Evolutionary conservation across 2,888 invertebrate species (phyloP).

Genomic region (Nysson spinosus): DNA sequence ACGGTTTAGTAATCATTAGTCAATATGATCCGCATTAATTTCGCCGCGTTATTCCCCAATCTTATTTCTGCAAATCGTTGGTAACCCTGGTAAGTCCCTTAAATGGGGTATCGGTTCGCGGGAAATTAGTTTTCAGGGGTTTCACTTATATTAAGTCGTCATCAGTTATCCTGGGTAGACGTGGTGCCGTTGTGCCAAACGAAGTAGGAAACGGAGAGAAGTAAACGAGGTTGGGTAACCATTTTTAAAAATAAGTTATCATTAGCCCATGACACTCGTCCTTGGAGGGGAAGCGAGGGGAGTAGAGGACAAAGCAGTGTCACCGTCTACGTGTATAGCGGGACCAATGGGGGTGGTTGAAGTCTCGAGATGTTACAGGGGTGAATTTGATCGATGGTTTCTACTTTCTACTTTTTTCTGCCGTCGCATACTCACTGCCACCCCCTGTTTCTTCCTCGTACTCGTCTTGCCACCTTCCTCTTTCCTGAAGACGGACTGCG

Average conservation of each 20-base stretch:
- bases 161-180: background rate
- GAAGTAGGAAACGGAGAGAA: background rate
- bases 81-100: too few species aligned
- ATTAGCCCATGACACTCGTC: conserved; percentile 34
- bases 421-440: conserved; percentile 6
- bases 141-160: background rate
- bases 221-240: background rate
- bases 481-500: background rate
- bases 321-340: background rate
- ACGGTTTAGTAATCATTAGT: too few species aligned
- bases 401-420: conserved; percentile 30
- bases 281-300: too few species aligned
- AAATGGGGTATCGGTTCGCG: too few species aligned
- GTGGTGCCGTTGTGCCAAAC: background rate
- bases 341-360: background rate
- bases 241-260: conserved; percentile 47
- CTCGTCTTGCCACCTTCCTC: background rate
- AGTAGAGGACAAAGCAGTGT: conserved; percentile 7
- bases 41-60: too few species aligned
- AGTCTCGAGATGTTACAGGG: background rate
- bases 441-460: conserved; percentile 5
- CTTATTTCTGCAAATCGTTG: too few species aligned
- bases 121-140: background rate
- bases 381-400: conserved; percentile 61
- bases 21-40: too few species aligned